Evolutionary conservation across 2,113 vertebrate species (phyloP).

Genomic region (Taxidea taxus): DNA sequence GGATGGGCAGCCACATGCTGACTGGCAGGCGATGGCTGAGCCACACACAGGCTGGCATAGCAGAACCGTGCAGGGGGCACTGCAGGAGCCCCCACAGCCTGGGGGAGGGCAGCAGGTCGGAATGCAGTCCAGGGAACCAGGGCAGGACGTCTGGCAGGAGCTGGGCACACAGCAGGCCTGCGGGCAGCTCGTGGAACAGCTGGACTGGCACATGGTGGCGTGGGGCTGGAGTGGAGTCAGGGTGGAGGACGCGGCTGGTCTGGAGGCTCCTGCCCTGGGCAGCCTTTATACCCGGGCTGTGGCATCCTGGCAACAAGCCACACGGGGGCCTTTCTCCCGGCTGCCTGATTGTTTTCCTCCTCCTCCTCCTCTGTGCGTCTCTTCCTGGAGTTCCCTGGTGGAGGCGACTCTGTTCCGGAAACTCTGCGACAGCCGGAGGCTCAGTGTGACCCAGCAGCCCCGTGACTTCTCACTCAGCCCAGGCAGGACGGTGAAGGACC

Average conservation of each 20-base stretch:
- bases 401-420: background rate
- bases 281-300: background rate
- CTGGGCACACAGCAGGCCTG: accelerated
- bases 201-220: background rate
- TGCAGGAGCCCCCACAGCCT: background rate
- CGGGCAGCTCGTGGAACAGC: background rate
- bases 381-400: background rate
- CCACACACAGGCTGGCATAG: background rate
- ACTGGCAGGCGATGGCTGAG: background rate
- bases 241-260: background rate
- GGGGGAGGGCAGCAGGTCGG: too few relatives aligned
- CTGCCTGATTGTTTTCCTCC: background rate
- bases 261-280: background rate
- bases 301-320: background rate
- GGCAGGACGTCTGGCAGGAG: too few relatives aligned
- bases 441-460: background rate
- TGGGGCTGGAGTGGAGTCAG: background rate
- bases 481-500: background rate
- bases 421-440: background rate
- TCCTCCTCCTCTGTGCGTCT: background rate
- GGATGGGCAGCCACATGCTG: background rate
- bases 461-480: background rate
- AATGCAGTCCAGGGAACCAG: too few relatives aligned
- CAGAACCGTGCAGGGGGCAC: background rate
- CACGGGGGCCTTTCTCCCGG: background rate